phyloP scores from a whole-genome alignment of 1,140 invertebrate species.

The Nasonia longicornis region DNA sequence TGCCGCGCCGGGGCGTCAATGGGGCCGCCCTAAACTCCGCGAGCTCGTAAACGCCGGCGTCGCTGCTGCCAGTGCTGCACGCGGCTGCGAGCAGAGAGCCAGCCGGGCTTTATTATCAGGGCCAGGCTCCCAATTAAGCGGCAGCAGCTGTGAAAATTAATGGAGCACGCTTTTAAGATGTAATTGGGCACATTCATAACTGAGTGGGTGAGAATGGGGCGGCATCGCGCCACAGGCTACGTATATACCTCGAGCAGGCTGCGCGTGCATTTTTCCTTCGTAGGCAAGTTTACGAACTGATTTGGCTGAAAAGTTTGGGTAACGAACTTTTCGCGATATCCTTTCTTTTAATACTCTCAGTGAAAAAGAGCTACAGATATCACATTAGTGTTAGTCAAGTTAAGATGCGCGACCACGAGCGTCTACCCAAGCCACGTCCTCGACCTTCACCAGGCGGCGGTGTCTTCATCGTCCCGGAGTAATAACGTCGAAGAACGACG shows the following conservation, averaged over 20 bases:
- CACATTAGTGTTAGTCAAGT: background rate
- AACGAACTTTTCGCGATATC: too few species aligned
- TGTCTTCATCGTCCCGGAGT: constrained; percentile 51
- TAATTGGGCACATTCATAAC: constrained; percentile 77
- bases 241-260: background rate
- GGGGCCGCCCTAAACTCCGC: constrained; percentile 57
- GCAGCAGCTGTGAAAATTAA: constrained; percentile 78
- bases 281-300: background rate
- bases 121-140: constrained; percentile 75
- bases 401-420: background rate
- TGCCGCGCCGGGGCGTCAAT: constrained; percentile 42
- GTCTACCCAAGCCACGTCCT: background rate
- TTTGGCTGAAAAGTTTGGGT: too few species aligned
- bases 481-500: constrained; percentile 64
- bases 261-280: background rate
- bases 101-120: constrained; percentile 72
- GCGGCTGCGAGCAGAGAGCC: constrained; percentile 59
- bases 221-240: background rate
- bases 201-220: constrained; percentile 48
- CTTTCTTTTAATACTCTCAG: too few species aligned
- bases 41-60: constrained; percentile 57
- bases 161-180: constrained; percentile 77
- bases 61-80: constrained; percentile 34
- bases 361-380: too few species aligned
- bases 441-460: background rate